phyloP scores from a whole-genome alignment of 2,888 invertebrate genomes.

The Mythimna albipuncta region DNA sequence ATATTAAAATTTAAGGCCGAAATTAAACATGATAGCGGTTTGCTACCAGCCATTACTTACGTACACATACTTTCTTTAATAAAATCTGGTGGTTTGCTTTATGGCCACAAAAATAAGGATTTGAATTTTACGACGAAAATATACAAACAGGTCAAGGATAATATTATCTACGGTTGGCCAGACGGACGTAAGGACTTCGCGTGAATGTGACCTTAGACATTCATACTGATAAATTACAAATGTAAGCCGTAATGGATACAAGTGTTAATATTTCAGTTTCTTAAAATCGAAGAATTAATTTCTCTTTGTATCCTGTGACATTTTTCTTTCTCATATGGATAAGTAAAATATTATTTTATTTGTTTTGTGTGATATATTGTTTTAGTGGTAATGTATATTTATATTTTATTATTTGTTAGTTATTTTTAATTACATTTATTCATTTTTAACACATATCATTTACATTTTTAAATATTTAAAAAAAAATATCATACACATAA shows the following conservation, averaged over 20 bases:
- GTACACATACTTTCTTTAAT: conserved; percentile 4
- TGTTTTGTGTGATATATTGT: no score
- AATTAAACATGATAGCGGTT: not conserved
- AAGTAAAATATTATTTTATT: not conserved
- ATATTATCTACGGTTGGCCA: conserved; percentile 66
- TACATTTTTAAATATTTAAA: no score
- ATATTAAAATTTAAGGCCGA: conserved; percentile 25
- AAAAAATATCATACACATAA: no score
- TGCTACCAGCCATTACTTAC: not conserved
- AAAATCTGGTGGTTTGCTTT: conserved; percentile 23
- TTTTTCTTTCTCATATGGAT: not conserved
- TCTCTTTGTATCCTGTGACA: not conserved
- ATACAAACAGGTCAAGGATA: conserved; percentile 65
- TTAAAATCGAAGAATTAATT: not conserved
- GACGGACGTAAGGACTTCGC: conserved; percentile 48
- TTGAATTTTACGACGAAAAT: conserved; percentile 60
- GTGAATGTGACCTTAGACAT: conserved; percentile 40
- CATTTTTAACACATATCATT: no score
- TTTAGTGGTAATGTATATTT: no score
- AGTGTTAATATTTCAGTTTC: conserved; percentile 14
- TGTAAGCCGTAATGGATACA: conserved; percentile 11
- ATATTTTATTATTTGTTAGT: no score
- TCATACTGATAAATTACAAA: conserved; percentile 38
- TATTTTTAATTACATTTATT: no score
- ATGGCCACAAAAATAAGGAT: conserved; percentile 47